Percentiles rank a stretch among this genome's conserved stretches.
These are phyloP conservation scores for Trichosurus vulpecula DNA, from an alignment of 2,797 vertebrate genomes.

Conservation along the genomic window DNA sequence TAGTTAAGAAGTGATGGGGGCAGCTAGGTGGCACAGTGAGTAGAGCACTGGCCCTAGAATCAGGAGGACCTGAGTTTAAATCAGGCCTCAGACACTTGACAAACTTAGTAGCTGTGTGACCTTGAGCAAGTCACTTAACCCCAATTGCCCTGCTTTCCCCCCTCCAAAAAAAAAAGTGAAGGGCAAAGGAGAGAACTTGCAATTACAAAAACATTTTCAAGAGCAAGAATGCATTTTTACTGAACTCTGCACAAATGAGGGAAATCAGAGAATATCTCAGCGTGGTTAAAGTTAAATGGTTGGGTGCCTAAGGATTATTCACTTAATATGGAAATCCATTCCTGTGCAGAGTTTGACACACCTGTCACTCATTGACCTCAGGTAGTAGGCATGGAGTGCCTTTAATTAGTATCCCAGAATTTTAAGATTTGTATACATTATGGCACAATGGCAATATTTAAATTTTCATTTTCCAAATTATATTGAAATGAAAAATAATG, in stretches of 20 bases:
- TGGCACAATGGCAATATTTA: not conserved
- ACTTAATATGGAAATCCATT: not conserved
- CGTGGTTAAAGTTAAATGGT: not conserved
- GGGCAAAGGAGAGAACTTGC: not conserved
- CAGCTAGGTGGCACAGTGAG: too few species aligned
- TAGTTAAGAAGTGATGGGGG: not conserved
- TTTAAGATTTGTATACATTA: not conserved
- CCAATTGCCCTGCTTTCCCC: too few species aligned
- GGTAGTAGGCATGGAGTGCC: not conserved
- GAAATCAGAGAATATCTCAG: not conserved
- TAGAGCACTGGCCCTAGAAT: too few species aligned
- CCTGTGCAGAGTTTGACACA: not conserved
- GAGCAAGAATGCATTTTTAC: not conserved
- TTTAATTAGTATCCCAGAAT: not conserved
- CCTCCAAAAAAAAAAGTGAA: not conserved
- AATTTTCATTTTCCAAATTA: slow-evolving; percentile 28
- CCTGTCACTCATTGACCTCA: not conserved
- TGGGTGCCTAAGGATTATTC: not conserved
- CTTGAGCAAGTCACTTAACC: too few species aligned
- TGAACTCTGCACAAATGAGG: not conserved
- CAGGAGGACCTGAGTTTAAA: too few species aligned
- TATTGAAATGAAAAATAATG: slow-evolving; percentile 43
- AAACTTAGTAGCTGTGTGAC: too few species aligned
- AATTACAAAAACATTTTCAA: not conserved
- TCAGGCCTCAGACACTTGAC: too few species aligned